Evolutionary conservation across 2,888 invertebrate species (phyloP), one percentile per base, ranked within the genome.

Genomic region (Cephus nigrinus): DNA sequence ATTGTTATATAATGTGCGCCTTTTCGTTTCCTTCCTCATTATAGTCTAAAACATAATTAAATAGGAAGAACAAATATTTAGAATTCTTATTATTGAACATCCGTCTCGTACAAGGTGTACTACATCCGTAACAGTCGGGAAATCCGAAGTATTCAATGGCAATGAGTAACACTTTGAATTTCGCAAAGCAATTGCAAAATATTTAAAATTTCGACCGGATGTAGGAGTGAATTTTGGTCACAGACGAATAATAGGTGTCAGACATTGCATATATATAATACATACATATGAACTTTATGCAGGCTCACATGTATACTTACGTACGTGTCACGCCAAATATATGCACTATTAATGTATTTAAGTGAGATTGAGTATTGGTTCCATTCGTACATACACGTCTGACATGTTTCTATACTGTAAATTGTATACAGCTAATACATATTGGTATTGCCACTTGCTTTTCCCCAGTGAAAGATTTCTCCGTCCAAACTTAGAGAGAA

Each of bases 401-500:
- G 23, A 23, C 55, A 23, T 55, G 23, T 40, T 15, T 40, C 40
- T 23, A 5, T 55, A 55, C 23, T 55, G 55, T 55, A 55, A 55
- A 55, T 15, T 23, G 15, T 55, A 55, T 55, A 55, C 55, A 55
- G 55, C 55, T 55, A 23, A 55, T 55, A 2, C 55, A 55, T 55
- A 55, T 55, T 55, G 55, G 55, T 55, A 55, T 55, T 55, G 71
- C 33, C 12, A 71, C 73, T 80, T 73, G 78, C 79, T 80, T 82
- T 83, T 79, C 78, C 78, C 71, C 74, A 78, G 80, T 73, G 73
- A 83, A 80, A 82, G 81, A 85, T 84, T 83, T 85, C 84, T 82
- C 80, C 80, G 31, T 75, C 76, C 78, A 78, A 83, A 81, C 74
- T 83, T 79, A 82, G 77, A 82, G 75, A 55, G 55, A 55, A 55